phyloP scores from a whole-genome alignment of 2,888 invertebrate species.

The Rotaria macrura region DNA sequence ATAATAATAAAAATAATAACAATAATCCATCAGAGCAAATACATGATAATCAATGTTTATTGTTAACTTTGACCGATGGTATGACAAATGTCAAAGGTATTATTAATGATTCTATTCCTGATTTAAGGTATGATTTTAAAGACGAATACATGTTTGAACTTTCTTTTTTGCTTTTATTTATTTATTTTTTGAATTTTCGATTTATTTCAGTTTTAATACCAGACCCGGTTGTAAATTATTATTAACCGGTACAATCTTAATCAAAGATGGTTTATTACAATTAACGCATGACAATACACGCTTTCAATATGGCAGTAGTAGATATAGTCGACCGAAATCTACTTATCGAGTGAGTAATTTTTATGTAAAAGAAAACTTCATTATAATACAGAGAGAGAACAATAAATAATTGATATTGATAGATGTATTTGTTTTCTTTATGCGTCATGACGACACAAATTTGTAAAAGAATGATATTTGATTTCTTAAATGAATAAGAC shows the following conservation, averaged over 20 bases:
- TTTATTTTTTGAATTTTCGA: neutral
- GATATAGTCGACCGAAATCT: neutral
- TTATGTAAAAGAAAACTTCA: too few species aligned
- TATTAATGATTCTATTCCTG: neutral
- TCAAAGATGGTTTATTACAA: neutral
- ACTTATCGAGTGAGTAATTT: neutral
- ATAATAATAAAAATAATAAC: neutral
- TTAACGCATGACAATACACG: neutral
- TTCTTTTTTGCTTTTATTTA: too few species aligned
- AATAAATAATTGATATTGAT: too few species aligned
- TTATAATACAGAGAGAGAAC: too few species aligned
- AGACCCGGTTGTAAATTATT: constrained; percentile 7
- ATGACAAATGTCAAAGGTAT: neutral
- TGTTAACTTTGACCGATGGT: neutral
- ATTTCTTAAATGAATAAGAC: neutral
- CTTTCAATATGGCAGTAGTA: neutral
- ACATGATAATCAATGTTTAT: neutral
- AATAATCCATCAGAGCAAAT: neutral
- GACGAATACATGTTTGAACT: neutral
- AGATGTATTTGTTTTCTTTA: too few species aligned
- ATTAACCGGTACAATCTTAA: neutral
- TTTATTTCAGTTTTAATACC: neutral
- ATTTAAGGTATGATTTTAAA: neutral
- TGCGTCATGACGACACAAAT: too few species aligned
- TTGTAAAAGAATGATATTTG: neutral